Base-by-base conservation (phyloP, 2,888 invertebrate genomes). In the Polydrusus pterygomalis region DNA sequence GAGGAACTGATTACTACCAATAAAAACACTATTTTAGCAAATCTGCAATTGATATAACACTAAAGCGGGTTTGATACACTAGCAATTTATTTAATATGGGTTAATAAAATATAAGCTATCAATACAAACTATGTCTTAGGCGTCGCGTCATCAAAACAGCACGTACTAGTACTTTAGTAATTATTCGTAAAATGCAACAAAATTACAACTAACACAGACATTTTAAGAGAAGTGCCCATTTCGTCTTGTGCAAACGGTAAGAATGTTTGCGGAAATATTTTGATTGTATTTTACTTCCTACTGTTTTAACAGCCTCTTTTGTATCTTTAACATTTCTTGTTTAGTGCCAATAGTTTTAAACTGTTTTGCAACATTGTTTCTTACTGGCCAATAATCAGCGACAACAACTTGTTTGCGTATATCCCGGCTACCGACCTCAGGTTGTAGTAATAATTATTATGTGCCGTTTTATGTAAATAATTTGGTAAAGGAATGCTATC, bases 211-310 rank as follows among this genome's bases (percentile, higher is more conserved):
- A 7, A 15, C n/a, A 45, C 9, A 47, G 2, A 17, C 47, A 17
- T 62, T 54, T 64, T 43, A n/a, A 2, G 70, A 70, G 60, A 70
- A 70, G 10, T 30, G n/a, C 62, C 70, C 70, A 70, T 47, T 45
- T 18, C 11, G 25, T 51, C 38, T 17, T 17, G 6, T 51, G 15
- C 9, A 71, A 40, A 51, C 56, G 25, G 40, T 54, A 34, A 56
- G 38, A 54, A 63, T 64, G 64, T 71, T 71, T 71, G 56, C 71
- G 71, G 71, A 71, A 64, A 71, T 64, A 71, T 71, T 64, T 45
- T 64, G 71, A 63, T 71, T 71, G 64, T 71, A 70, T 70, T 70
- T 70, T 71, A 71, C 63, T 71, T 71, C 71, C 71, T 71, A 71
- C 71, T 71, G 71, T 63, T 71, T 63, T 40, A 62, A 63, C 64